phyloP scores from a whole-genome alignment of 2,113 vertebrate species.

The Elanoides forficatus region DNA sequence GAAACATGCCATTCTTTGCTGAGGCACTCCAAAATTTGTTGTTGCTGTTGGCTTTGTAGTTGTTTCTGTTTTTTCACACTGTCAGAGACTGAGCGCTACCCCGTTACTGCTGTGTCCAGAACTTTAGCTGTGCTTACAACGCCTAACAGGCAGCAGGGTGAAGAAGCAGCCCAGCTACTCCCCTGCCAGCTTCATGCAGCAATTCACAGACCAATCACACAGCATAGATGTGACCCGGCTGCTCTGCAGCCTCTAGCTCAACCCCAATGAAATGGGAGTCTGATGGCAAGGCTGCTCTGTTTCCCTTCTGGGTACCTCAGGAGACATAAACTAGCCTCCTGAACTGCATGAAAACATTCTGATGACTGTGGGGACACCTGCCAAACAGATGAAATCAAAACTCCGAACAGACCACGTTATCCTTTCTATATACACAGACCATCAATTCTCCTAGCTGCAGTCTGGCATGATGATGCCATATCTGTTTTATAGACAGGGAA shows the following conservation, averaged over 20 bases:
- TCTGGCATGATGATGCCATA: background rate
- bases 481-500: background rate
- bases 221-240: background rate
- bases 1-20: background rate
- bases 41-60: background rate
- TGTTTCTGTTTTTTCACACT: background rate
- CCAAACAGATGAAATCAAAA: slow-evolving; percentile 17
- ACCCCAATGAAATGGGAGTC: background rate
- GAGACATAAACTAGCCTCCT: background rate
- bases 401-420: background rate
- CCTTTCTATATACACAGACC: background rate
- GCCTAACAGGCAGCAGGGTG: background rate
- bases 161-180: background rate
- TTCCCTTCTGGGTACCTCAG: background rate
- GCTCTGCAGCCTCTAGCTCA: background rate
- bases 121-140: background rate
- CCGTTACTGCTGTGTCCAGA: background rate
- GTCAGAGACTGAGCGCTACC: background rate
- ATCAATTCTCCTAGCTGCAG: background rate
- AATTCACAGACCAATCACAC: background rate
- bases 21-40: background rate
- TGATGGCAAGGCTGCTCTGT: background rate
- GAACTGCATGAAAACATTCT: background rate
- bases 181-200: slow-evolving; percentile 25
- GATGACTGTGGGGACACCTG: background rate